phyloP scores from a whole-genome alignment of 2,797 vertebrate species.

The Poeciliopsis infans region DNA sequence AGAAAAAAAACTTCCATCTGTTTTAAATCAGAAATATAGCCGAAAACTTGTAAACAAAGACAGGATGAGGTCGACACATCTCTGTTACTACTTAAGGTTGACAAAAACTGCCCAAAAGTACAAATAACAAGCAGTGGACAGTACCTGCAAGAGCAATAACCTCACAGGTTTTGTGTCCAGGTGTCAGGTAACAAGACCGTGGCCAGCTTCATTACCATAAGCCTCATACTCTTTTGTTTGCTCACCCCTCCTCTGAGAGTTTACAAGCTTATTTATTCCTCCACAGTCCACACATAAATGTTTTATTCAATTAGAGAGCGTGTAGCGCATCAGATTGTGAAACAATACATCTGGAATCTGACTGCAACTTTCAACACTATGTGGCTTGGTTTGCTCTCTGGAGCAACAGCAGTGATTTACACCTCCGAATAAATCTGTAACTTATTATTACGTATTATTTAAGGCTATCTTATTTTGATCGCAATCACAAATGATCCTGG shows the following conservation, averaged over 20 bases:
- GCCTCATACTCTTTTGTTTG: constrained; percentile 45
- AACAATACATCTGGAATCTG: background rate
- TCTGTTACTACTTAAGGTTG: background rate
- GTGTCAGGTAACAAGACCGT: constrained; percentile 65
- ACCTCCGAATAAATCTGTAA: background rate
- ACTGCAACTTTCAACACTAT: background rate
- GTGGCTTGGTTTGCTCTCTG: background rate
- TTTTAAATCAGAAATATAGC: background rate
- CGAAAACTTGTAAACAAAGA: background rate
- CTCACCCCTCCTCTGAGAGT: constrained; percentile 35
- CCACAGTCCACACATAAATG: background rate
- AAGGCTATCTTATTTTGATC: constrained; percentile 4
- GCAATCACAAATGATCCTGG: background rate
- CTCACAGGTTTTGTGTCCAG: constrained; percentile 60
- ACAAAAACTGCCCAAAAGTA: background rate
- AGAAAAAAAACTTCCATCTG: background rate
- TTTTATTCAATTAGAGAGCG: constrained; percentile 21
- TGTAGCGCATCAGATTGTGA: background rate
- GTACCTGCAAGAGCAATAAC: constrained; percentile 36
- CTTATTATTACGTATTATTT: background rate
- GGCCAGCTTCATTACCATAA: constrained; percentile 36
- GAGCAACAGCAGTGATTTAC: constrained; percentile 21
- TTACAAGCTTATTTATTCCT: constrained; percentile 31
- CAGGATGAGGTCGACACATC: background rate
- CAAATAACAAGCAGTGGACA: constrained; percentile 4